phyloP scores from a whole-genome alignment of 2,113 vertebrate genomes.

The Tachysurus vachellii region DNA sequence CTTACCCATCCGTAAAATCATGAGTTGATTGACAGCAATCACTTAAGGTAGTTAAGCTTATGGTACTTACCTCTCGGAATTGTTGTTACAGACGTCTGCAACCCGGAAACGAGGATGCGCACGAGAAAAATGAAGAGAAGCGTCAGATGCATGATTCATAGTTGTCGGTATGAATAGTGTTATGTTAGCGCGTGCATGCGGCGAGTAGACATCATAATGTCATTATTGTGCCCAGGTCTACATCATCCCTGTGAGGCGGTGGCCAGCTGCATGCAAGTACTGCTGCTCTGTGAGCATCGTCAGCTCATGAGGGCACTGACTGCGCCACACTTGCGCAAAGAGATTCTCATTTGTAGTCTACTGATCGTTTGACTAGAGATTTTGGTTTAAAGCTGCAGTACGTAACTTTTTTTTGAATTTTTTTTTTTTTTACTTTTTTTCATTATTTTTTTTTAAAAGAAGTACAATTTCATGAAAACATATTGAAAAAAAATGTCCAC shows the following conservation, averaged over 20 bases:
- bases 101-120: conserved; percentile 71
- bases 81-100: conserved; percentile 69
- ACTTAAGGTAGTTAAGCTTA: background rate
- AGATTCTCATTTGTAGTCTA: background rate
- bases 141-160: conserved; percentile 83
- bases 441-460: background rate
- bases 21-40: background rate
- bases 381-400: conserved; percentile 18
- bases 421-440: background rate
- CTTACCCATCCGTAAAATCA: background rate
- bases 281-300: background rate
- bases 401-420: background rate
- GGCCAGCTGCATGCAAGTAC: conserved; percentile 64
- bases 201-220: conserved; percentile 67
- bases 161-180: conserved; percentile 71
- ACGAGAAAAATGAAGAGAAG: conserved; percentile 76
- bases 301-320: conserved; percentile 25
- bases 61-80: conserved; percentile 74
- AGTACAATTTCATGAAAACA: background rate
- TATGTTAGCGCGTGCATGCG: conserved; percentile 71
- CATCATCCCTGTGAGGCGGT: conserved; percentile 72
- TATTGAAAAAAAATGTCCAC: background rate
- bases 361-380: background rate
- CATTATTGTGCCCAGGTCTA: conserved; percentile 54
- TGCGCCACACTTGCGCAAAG: conserved; percentile 30